Percentiles rank a stretch among this genome's conserved stretches.
phyloP scores from a whole-genome alignment of 2,113 vertebrate species.

The Dasyprocta punctata region DNA sequence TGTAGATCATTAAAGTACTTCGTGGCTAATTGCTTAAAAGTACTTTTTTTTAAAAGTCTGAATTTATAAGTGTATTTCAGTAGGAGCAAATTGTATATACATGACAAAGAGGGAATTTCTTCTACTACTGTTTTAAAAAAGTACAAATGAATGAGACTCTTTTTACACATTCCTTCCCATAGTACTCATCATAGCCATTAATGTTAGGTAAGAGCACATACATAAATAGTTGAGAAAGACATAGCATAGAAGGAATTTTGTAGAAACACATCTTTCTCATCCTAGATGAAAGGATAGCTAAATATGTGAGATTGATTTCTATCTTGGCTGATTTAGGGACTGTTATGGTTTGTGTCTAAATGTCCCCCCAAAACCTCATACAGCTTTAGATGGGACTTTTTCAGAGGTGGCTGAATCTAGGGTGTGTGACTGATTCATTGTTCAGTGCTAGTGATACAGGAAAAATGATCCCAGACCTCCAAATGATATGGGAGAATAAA shows the following conservation, averaged over 20 bases:
- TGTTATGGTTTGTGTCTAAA: too few relatives aligned
- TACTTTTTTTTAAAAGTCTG: conserved; percentile 53
- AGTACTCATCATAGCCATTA: background rate
- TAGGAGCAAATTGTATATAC: background rate
- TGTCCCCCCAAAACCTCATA: too few relatives aligned
- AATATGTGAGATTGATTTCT: background rate
- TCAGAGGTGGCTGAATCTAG: too few relatives aligned
- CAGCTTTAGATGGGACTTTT: too few relatives aligned
- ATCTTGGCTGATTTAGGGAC: background rate
- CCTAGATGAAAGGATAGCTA: background rate
- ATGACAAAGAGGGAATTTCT: background rate
- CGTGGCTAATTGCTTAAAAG: background rate
- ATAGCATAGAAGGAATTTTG: background rate
- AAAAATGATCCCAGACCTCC: too few relatives aligned
- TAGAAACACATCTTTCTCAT: background rate
- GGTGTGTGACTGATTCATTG: too few relatives aligned
- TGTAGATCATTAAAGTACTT: background rate
- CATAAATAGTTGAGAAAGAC: background rate
- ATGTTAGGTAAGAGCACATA: background rate
- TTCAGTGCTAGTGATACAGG: too few relatives aligned
- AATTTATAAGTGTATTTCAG: background rate
- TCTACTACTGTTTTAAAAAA: background rate
- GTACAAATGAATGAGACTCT: background rate
- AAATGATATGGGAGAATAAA: too few relatives aligned
- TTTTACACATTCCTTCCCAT: background rate